Percentiles rank a stretch among this genome's conserved stretches.
These are phyloP conservation scores for Drosophila obscura DNA, from an alignment of 1,140 invertebrate species.

Conservation along the genomic window DNA sequence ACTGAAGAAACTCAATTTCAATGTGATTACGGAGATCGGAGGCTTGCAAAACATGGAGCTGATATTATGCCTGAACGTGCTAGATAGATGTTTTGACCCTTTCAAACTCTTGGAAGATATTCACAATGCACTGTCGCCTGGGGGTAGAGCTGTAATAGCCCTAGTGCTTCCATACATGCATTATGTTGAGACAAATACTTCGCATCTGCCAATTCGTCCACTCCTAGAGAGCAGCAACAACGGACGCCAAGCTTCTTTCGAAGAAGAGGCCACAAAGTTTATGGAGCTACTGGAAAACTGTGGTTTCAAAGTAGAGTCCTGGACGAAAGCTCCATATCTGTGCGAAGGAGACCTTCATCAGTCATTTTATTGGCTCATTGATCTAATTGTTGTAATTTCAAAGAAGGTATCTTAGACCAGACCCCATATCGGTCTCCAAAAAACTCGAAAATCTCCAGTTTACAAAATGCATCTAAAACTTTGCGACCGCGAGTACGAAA, in stretches of 20 bases:
- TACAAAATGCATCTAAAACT: too few species aligned
- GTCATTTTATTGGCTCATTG: slow-evolving; percentile 94
- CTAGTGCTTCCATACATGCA: slow-evolving; percentile 94
- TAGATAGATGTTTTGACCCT: slow-evolving; percentile 94
- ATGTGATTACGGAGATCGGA: slow-evolving; percentile 73
- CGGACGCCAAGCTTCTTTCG: slow-evolving; percentile 64
- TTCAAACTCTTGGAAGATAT: slow-evolving; percentile 89
- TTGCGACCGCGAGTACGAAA: too few species aligned
- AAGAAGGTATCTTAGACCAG: slow-evolving; percentile 56
- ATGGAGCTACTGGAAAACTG: slow-evolving; percentile 80
- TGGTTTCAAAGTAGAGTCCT: slow-evolving; percentile 89
- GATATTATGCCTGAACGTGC: slow-evolving; percentile 93
- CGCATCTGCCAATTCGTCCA: slow-evolving; percentile 78
- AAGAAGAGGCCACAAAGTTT: slow-evolving; percentile 75
- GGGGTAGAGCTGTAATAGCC: slow-evolving; percentile 91
- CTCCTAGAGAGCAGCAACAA: slow-evolving; percentile 56
- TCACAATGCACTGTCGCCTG: slow-evolving; percentile 86
- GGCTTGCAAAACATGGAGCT: slow-evolving; percentile 84
- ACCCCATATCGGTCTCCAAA: not conserved
- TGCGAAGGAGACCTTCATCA: slow-evolving; percentile 95
- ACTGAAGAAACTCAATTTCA: slow-evolving; percentile 88
- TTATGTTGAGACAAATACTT: slow-evolving; percentile 90
- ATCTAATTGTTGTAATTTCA: slow-evolving; percentile 90
- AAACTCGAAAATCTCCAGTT: too few species aligned
- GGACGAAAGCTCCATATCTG: slow-evolving; percentile 95